phyloP scores from a whole-genome alignment of 2,888 invertebrate genomes.

The Dryocosmus kuriphilus region DNA sequence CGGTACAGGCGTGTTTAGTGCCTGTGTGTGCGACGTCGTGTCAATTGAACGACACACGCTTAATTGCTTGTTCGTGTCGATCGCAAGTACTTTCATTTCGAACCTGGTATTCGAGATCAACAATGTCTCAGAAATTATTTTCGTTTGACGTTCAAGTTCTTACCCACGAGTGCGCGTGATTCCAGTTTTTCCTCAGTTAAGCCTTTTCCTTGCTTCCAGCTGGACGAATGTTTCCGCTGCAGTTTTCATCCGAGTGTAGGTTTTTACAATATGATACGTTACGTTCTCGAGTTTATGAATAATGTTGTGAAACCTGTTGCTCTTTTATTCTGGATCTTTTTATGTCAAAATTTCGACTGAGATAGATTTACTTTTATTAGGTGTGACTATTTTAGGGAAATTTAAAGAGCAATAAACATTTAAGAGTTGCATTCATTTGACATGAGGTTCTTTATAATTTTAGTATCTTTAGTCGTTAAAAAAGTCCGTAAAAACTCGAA shows the following conservation, averaged over 20 bases:
- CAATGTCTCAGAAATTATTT: conserved; percentile 25
- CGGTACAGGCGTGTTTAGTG: not conserved
- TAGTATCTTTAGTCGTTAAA: no score
- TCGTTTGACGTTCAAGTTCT: not conserved
- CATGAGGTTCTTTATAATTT: no score
- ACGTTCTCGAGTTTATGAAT: conserved; percentile 11
- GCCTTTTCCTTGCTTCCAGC: conserved; percentile 6
- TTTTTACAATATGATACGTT: conserved; percentile 20
- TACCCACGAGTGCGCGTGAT: conserved; percentile 10
- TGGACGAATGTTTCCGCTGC: conserved; percentile 12
- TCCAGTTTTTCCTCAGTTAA: conserved; percentile 5
- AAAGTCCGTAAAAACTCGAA: no score
- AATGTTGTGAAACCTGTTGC: not conserved
- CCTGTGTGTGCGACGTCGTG: not conserved
- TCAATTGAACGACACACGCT: conserved; percentile 15
- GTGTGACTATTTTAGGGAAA: no score
- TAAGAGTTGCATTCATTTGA: no score
- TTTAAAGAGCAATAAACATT: no score
- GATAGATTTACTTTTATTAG: no score
- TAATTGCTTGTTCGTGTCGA: not conserved
- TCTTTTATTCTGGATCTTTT: conserved; percentile 6
- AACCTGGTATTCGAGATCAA: not conserved
- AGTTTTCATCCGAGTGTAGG: conserved; percentile 21
- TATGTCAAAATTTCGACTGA: not conserved
- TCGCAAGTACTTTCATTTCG: conserved; percentile 2